These are phyloP conservation scores for Saimiri boliviensis DNA, from an alignment of 2,113 vertebrate species.

Conservation along the genomic window DNA sequence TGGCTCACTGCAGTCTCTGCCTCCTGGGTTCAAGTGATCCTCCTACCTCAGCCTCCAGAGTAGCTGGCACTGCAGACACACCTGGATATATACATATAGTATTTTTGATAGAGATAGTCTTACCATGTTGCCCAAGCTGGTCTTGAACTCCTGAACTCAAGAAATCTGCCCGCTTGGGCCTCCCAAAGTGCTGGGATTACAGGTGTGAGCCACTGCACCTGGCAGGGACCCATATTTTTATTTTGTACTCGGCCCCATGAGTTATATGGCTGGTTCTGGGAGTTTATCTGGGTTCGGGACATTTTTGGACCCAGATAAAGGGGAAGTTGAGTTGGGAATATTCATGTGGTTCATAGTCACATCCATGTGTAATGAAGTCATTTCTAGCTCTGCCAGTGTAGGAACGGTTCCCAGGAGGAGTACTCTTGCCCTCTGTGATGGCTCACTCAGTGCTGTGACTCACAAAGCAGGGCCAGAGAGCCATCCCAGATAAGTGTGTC, in stretches of 20 bases:
- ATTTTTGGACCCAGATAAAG: conserved; percentile 9
- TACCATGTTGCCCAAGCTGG: too few species aligned
- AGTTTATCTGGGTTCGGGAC: not conserved
- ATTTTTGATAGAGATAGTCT: not conserved
- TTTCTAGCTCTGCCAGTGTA: not conserved
- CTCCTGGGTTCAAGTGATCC: not conserved
- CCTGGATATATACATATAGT: too few species aligned
- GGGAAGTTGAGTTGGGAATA: not conserved
- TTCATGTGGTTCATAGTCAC: not conserved
- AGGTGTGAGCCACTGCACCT: too few species aligned
- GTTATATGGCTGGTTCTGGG: not conserved
- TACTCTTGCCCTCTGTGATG: not conserved
- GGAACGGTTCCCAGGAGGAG: not conserved
- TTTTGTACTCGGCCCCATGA: not conserved
- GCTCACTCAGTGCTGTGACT: not conserved
- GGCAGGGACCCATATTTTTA: not conserved
- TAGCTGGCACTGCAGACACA: not conserved
- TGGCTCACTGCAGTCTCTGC: not conserved
- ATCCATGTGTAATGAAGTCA: not conserved
- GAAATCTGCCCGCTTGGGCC: too few species aligned
- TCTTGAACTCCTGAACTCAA: too few species aligned
- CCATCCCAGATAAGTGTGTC: not conserved
- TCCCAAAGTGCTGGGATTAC: too few species aligned
- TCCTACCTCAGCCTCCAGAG: not conserved
- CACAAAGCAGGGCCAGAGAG: not conserved